Conservation (phyloP, 2,113 vertebrate species). For the Saguinus imperator region DNA sequence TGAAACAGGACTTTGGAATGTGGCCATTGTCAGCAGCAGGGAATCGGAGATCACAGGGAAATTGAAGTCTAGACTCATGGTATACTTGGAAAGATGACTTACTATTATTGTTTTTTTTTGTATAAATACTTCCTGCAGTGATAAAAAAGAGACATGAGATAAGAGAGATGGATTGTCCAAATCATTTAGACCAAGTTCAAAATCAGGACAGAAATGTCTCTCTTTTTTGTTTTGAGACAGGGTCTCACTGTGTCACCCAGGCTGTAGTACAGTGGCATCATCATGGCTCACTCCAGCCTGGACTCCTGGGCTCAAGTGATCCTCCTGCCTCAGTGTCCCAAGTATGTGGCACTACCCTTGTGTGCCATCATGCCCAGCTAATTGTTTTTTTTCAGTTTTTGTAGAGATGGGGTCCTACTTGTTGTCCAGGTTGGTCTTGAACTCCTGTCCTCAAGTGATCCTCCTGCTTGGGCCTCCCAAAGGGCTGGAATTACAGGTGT, state of each 20-base stretch:
- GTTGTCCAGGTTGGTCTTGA: not conserved
- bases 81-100: slow-evolving; percentile 17
- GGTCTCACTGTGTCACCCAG: too few species aligned
- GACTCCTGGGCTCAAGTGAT: too few species aligned
- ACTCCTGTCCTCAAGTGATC: too few species aligned
- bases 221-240: too few species aligned
- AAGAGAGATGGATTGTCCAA: not conserved
- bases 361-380: too few species aligned
- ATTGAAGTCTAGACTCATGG: not conserved
- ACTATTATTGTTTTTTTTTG: not conserved
- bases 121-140: not conserved
- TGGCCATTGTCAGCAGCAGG: slow-evolving; percentile 10
- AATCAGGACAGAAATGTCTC: not conserved
- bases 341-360: too few species aligned
- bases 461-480: too few species aligned
- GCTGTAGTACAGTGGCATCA: too few species aligned
- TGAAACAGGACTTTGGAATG: slow-evolving; percentile 57
- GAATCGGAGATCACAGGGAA: not conserved
- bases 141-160: not conserved
- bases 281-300: too few species aligned
- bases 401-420: not conserved
- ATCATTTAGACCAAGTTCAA: not conserved
- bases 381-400: too few species aligned
- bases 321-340: too few species aligned
- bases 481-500: too few species aligned